phyloP scores from a whole-genome alignment of 2,888 invertebrate species.

The Ochropleura leucogaster region DNA sequence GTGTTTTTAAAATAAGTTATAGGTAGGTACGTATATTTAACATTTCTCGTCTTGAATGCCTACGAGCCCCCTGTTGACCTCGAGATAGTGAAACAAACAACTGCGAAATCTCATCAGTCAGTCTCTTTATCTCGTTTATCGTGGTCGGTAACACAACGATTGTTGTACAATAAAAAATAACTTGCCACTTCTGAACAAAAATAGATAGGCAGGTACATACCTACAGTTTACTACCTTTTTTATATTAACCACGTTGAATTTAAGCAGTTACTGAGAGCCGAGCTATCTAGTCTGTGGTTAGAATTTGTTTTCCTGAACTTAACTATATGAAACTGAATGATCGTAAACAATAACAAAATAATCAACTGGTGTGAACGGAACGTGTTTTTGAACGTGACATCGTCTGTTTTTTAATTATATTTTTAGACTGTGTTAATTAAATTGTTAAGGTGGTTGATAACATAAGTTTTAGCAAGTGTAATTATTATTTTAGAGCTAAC shows the following conservation, averaged over 20 bases:
- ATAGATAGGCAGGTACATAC: neutral
- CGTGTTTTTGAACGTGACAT: slow-evolving; percentile 50
- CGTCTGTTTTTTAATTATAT: slow-evolving; percentile 51
- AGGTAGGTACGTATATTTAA: neutral
- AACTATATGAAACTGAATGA: neutral
- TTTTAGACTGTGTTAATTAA: slow-evolving; percentile 35
- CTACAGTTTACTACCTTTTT: neutral
- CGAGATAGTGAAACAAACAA: slow-evolving; percentile 73
- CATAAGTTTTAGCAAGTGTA: slow-evolving; percentile 14
- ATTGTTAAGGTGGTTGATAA: slow-evolving; percentile 19
- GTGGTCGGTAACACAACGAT: slow-evolving; percentile 62
- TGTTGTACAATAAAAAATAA: slow-evolving; percentile 33
- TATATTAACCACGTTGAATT: neutral
- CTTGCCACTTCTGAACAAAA: slow-evolving; percentile 7
- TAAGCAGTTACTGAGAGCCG: neutral
- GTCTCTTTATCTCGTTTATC: slow-evolving; percentile 73
- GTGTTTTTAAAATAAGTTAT: neutral
- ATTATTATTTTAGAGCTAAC: slow-evolving; percentile 37
- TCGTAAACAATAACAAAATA: neutral
- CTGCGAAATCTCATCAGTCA: slow-evolving; percentile 52
- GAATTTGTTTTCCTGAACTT: neutral
- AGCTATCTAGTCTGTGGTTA: neutral
- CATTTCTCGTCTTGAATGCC: slow-evolving; percentile 39
- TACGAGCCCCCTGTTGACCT: slow-evolving; percentile 72
- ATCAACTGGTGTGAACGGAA: slow-evolving; percentile 12